Evolutionary conservation across 2,797 vertebrate genomes (phyloP).

Genomic region (Falco rusticolus): DNA sequence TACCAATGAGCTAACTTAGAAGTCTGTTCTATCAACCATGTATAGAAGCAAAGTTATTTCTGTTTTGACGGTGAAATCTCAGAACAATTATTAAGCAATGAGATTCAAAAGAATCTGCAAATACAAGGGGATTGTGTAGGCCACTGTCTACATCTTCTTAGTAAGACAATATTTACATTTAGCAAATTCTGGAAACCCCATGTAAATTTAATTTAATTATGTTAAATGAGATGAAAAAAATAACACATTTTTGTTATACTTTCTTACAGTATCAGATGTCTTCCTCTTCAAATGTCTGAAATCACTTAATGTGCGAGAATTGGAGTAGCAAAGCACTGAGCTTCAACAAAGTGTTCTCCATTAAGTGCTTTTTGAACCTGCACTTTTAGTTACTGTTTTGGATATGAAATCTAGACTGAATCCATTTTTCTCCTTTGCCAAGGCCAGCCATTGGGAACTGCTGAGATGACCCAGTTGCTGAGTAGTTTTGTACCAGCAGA

Average conservation of each 20-base stretch:
- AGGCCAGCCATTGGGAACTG: background rate
- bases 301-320: background rate
- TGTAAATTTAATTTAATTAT: background rate
- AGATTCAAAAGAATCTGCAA: background rate
- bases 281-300: background rate
- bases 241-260: background rate
- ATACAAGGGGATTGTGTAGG: background rate
- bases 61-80: background rate
- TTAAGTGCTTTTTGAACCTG: background rate
- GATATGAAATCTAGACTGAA: background rate
- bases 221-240: background rate
- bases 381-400: background rate
- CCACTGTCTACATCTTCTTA: background rate
- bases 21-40: background rate
- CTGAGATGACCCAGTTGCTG: background rate
- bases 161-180: background rate
- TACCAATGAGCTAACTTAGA: background rate
- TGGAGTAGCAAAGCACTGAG: background rate
- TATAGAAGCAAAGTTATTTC: background rate
- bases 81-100: background rate
- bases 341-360: background rate
- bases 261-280: background rate
- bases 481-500: background rate
- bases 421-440: background rate
- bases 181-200: background rate